Conservation (phyloP, 1,140 invertebrate species). For the Drosophila suzukii region DNA sequence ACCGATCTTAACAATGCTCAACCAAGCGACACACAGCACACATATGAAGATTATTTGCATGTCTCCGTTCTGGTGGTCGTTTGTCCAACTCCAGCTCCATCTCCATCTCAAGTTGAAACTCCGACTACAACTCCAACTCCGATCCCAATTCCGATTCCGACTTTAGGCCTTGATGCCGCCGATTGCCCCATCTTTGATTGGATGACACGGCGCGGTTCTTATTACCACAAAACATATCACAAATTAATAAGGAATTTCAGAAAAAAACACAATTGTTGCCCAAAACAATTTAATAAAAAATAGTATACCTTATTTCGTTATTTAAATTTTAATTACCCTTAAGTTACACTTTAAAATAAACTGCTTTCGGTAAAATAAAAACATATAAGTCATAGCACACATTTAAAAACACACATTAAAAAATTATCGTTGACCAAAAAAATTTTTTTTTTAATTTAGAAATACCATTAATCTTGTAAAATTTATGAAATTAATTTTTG, state of each 20-base stretch:
- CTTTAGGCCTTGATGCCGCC: slow-evolving; percentile 9
- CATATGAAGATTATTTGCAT: slow-evolving; percentile 59
- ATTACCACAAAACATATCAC: not conserved
- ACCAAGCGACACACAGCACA: slow-evolving; percentile 66
- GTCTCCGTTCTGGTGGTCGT: slow-evolving; percentile 51
- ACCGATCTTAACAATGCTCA: slow-evolving; percentile 79
- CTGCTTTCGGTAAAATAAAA: no score
- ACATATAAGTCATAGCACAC: no score
- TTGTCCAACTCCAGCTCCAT: slow-evolving; percentile 11
- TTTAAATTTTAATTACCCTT: no score
- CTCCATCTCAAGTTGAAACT: slow-evolving; percentile 2
- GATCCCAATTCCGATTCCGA: slow-evolving; percentile 7
- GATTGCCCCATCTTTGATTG: slow-evolving; percentile 29
- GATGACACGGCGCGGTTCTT: slow-evolving; percentile 1
- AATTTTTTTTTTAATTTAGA: no score
- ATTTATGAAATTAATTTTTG: no score
- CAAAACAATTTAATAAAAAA: not conserved
- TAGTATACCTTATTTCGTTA: no score
- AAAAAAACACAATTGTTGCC: no score
- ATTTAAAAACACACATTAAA: no score
- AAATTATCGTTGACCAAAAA: no score
- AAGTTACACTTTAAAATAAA: no score
- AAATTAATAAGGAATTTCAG: slow-evolving; percentile 4
- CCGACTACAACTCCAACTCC: not conserved
- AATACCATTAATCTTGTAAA: no score